Evolutionary conservation across 2,797 vertebrate genomes (phyloP).

Genomic region (Lepidocolaptes lacrymiger): DNA sequence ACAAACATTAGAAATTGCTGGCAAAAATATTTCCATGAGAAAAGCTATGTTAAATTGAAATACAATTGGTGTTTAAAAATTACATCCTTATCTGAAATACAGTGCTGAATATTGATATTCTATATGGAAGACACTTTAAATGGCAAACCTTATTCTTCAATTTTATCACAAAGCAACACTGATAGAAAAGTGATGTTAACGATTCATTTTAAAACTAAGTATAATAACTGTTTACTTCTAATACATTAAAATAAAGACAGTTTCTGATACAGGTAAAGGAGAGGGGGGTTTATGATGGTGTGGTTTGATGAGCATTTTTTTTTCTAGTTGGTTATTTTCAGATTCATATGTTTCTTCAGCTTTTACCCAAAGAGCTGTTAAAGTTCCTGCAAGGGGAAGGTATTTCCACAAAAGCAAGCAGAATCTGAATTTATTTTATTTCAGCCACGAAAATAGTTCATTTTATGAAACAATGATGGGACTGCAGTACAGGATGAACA

Average conservation of each 20-base stretch:
- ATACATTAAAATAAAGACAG: background rate
- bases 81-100: background rate
- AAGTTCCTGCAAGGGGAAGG: background rate
- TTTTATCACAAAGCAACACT: background rate
- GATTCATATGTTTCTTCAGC: background rate
- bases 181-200: background rate
- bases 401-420: background rate
- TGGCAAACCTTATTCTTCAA: background rate
- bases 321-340: background rate
- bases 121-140: background rate
- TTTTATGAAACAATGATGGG: background rate
- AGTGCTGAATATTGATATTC: background rate
- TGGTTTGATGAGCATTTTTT: background rate
- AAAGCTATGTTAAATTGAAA: background rate
- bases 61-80: background rate
- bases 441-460: background rate
- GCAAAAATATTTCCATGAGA: background rate
- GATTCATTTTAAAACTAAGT: background rate
- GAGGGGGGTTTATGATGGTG: fast-evolving
- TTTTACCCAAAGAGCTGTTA: background rate
- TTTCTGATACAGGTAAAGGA: background rate
- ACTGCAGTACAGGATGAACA: background rate
- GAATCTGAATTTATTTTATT: background rate
- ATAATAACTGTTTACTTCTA: background rate
- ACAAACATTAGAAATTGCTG: background rate